Evolutionary conservation across 2,888 invertebrate species (phyloP), one percentile per base, ranked within the genome.

Genomic region (Acanthosepion pharaonis): DNA sequence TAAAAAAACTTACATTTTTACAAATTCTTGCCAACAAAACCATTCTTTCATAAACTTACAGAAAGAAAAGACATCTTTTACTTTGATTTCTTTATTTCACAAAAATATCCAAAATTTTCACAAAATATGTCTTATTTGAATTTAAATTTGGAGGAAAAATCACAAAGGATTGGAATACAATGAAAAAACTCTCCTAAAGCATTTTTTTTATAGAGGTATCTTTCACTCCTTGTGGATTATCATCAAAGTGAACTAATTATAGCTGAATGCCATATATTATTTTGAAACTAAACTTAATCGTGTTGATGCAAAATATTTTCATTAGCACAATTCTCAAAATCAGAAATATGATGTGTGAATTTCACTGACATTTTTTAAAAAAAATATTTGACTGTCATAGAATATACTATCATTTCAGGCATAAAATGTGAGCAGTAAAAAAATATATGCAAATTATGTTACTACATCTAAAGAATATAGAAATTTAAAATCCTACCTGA

Each of bases 1-100:
- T 15, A n/a, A 78, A 33, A 78, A n/a, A 78, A 78, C 18, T n/a
- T 78, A 78, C 11, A 9, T 33, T 11, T 33, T 33, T 15, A 78
- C 11, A 78, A n/a, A 78, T 33, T 5, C n/a, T 78, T n/a, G 78
- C 11, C 78, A 78, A 15, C 78, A 78, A 78, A 78, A 78, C 11
- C n/a, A 78, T 78, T 78, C 18, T n/a, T 64, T 8, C 25, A 25
- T 11, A 78, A 78, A n/a, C n/a, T n/a, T 78, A 11, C n/a, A 78
- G 78, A 78, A 78, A 78, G n/a, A 78, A 78, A 78, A 59, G n/a
- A n/a, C 78, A n/a, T 78, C 3, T 78, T 78, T 78, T 78, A n/a
- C 78, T 78, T 78, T 78, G n/a, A 78, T n/a, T 78, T 78, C 78
- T 78, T 78, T 78, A 78, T 78, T 78, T 78, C 78, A 78, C 78